phyloP scores from a whole-genome alignment of 1,140 invertebrate genomes.

The Rhyzopertha dominica region DNA sequence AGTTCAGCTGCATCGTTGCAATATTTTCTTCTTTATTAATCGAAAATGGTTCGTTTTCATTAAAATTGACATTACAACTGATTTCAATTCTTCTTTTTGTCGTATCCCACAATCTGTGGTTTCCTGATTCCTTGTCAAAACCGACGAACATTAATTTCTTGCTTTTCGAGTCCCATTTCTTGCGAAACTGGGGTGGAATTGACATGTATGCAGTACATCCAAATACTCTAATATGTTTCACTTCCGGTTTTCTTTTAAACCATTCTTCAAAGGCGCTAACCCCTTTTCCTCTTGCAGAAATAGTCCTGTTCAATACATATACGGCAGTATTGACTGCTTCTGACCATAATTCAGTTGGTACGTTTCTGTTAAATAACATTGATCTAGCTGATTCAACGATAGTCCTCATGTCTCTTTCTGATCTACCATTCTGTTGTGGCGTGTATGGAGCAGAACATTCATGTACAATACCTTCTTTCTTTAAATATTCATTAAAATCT shows the following conservation, averaged over 20 bases:
- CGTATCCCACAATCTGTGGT: slow-evolving; percentile 22
- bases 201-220: slow-evolving; percentile 28
- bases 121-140: slow-evolving; percentile 15
- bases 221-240: slow-evolving; percentile 31
- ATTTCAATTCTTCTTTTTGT: slow-evolving; percentile 27
- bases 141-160: slow-evolving; percentile 22
- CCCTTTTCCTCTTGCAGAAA: too few relatives aligned
- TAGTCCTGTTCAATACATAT: too few relatives aligned
- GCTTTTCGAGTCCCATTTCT: slow-evolving; percentile 16
- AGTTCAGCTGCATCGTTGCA: background rate
- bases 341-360: slow-evolving; percentile 38
- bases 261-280: too few relatives aligned
- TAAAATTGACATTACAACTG: slow-evolving; percentile 33
- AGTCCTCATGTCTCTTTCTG: slow-evolving; percentile 42
- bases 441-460: slow-evolving; percentile 29
- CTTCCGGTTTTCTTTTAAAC: slow-evolving; percentile 17
- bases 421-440: slow-evolving; percentile 43
- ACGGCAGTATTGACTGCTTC: slow-evolving; percentile 43
- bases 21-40: slow-evolving; percentile 4
- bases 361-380: slow-evolving; percentile 31
- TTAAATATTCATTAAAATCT: slow-evolving; percentile 21
- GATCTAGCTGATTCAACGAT: slow-evolving; percentile 37
- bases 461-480: slow-evolving; percentile 24
- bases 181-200: slow-evolving; percentile 19
- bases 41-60: slow-evolving; percentile 23